These are phyloP conservation scores for Syngnathus floridae DNA, from an alignment of 2,113 vertebrate genomes.

Conservation along the genomic window DNA sequence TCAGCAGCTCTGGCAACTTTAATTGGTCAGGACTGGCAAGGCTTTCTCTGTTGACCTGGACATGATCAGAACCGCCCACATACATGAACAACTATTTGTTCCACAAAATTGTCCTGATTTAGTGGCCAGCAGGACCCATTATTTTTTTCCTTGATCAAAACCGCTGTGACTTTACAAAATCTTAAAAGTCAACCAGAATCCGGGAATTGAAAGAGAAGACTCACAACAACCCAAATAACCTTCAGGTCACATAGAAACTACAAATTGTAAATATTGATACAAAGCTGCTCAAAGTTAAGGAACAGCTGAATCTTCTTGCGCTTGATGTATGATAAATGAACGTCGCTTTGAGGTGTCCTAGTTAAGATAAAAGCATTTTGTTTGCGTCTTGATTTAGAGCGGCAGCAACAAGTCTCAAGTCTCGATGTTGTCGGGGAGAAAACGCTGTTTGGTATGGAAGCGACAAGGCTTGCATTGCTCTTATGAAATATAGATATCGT, in stretches of 20 bases:
- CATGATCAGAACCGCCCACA: too few relatives aligned
- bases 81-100: too few relatives aligned
- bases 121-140: neutral
- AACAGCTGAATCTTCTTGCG: neutral
- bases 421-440: neutral
- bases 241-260: neutral
- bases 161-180: too few relatives aligned
- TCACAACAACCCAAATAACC: neutral
- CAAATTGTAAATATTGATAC: neutral
- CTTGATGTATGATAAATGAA: neutral
- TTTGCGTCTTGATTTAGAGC: slow-evolving; percentile 39
- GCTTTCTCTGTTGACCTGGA: too few relatives aligned
- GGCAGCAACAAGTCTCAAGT: neutral
- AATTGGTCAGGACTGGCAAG: too few relatives aligned
- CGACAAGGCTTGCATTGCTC: slow-evolving; percentile 1
- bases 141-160: neutral
- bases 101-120: too few relatives aligned
- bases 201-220: neutral
- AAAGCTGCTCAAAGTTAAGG: neutral
- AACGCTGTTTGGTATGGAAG: slow-evolving; percentile 2
- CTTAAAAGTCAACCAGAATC: too few relatives aligned
- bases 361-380: slow-evolving; percentile 57
- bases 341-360: slow-evolving; percentile 38
- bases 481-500: slow-evolving; percentile 1
- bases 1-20: too few relatives aligned